Evolutionary conservation across 2,797 vertebrate species (phyloP).

Genomic region (Microctenopoma stevenorrisi): DNA sequence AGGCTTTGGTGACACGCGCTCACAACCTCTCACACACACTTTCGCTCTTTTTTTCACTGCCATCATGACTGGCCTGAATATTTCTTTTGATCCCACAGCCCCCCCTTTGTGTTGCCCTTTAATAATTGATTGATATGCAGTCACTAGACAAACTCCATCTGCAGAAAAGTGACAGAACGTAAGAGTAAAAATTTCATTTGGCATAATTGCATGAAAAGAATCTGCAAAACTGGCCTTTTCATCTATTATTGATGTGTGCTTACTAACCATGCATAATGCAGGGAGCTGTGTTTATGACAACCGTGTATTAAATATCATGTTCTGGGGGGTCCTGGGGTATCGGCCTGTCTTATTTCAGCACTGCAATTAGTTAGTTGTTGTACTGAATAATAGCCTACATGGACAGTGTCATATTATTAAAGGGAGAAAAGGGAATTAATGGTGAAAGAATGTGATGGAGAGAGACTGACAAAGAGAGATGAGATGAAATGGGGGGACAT

Average conservation of each 20-base stretch:
- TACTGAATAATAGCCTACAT: slow-evolving; percentile 19
- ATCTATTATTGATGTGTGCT: slow-evolving; percentile 81
- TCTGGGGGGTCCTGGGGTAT: slow-evolving; percentile 48
- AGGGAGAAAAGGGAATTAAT: slow-evolving; percentile 21
- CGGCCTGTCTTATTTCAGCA: slow-evolving; percentile 34
- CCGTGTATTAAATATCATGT: slow-evolving; percentile 81
- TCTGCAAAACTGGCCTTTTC: slow-evolving; percentile 71
- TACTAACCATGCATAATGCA: slow-evolving; percentile 80
- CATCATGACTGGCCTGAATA: slow-evolving; percentile 63
- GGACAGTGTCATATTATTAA: slow-evolving; percentile 16
- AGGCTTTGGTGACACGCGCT: slow-evolving; percentile 37
- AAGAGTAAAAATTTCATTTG: slow-evolving; percentile 66
- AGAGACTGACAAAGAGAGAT: slow-evolving; percentile 46
- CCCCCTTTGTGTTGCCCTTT: slow-evolving; percentile 58
- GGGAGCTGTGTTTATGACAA: slow-evolving; percentile 64
- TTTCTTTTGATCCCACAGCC: slow-evolving; percentile 73
- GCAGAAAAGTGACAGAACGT: slow-evolving; percentile 50
- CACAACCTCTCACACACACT: slow-evolving; percentile 14
- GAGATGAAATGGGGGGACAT: slow-evolving; percentile 38
- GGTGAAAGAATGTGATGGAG: slow-evolving; percentile 28
- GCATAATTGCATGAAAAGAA: slow-evolving; percentile 74
- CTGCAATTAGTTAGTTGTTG: slow-evolving; percentile 35
- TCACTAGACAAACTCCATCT: slow-evolving; percentile 63
- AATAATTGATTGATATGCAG: slow-evolving; percentile 73
- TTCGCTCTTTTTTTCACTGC: slow-evolving; percentile 40